Evolutionary conservation across 2,888 invertebrate species (phyloP).

Genomic region (Lepeophtheirus nordmannii): DNA sequence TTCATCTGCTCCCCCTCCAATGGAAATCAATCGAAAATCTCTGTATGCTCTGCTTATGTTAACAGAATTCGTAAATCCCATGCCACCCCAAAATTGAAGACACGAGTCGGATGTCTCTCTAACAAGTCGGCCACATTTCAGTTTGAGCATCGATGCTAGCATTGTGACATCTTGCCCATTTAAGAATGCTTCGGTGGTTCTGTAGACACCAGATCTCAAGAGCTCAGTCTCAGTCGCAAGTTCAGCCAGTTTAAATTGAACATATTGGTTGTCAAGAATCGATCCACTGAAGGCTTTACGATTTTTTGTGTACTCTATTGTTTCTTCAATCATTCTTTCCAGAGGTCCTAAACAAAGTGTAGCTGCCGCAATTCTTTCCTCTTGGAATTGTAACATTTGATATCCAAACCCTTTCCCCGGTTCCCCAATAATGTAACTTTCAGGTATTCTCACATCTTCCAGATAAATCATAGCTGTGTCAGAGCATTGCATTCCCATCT

Average conservation of each 20-base stretch:
- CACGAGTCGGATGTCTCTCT: slow-evolving; percentile 40
- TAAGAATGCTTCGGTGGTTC: slow-evolving; percentile 33
- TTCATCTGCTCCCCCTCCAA: slow-evolving; percentile 44
- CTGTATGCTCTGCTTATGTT: slow-evolving; percentile 31
- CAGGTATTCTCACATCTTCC: slow-evolving; percentile 41
- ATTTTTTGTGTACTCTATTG: slow-evolving; percentile 39
- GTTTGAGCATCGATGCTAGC: slow-evolving; percentile 42
- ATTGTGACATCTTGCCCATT: slow-evolving; percentile 36
- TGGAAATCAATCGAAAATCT: slow-evolving; percentile 40
- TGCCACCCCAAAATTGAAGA: slow-evolving; percentile 44
- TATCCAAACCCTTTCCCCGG: slow-evolving; percentile 34
- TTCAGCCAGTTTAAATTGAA: slow-evolving; percentile 41
- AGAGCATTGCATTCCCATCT: slow-evolving; percentile 40
- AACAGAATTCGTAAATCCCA: slow-evolving; percentile 41
- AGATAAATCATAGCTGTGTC: slow-evolving; percentile 42
- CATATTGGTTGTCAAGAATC: slow-evolving; percentile 34
- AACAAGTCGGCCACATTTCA: slow-evolving; percentile 39
- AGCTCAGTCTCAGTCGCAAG: slow-evolving; percentile 41
- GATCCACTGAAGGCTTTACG: slow-evolving; percentile 39
- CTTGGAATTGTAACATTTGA: slow-evolving; percentile 38
- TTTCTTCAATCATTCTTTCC: slow-evolving; percentile 35
- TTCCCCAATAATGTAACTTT: slow-evolving; percentile 39
- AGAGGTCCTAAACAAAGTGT: slow-evolving; percentile 31
- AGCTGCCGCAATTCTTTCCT: slow-evolving; percentile 38
- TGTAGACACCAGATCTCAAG: slow-evolving; percentile 38